Percentiles rank a stretch among this genome's conserved stretches.
Evolutionary conservation across 2,113 vertebrate genomes (phyloP).

Genomic region (Haplochromis vanheusdeni): DNA sequence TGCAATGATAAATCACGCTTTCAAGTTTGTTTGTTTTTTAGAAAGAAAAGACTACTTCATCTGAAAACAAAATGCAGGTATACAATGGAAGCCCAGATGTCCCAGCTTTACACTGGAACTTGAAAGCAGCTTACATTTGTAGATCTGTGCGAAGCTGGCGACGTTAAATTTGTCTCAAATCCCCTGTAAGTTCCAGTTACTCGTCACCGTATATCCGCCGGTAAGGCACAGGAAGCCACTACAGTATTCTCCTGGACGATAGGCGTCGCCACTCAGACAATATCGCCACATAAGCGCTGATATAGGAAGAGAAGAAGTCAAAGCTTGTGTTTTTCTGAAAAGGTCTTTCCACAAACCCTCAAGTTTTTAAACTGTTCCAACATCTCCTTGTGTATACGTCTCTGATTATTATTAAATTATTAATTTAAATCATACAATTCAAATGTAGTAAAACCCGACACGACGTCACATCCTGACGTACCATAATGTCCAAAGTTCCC

Average conservation of each 20-base stretch:
- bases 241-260: neutral
- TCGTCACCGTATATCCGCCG: neutral
- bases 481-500: accelerated
- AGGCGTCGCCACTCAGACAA: neutral
- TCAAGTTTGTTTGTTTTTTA: neutral
- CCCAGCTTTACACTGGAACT: accelerated
- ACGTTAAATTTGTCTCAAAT: neutral
- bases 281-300: neutral
- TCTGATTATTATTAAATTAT: accelerated
- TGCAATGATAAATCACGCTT: neutral
- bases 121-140: neutral
- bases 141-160: neutral
- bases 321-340: accelerated
- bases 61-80: neutral
- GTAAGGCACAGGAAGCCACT: neutral
- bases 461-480: neutral
- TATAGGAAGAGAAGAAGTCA: neutral
- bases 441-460: neutral
- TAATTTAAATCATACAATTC: neutral
- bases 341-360: neutral
- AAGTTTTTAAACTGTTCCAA: neutral
- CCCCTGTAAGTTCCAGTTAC: accelerated
- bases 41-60: neutral
- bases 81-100: neutral
- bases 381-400: neutral